Evolutionary conservation across 2,797 vertebrate species (phyloP).

Genomic region (Tokudaia muenninki): DNA sequence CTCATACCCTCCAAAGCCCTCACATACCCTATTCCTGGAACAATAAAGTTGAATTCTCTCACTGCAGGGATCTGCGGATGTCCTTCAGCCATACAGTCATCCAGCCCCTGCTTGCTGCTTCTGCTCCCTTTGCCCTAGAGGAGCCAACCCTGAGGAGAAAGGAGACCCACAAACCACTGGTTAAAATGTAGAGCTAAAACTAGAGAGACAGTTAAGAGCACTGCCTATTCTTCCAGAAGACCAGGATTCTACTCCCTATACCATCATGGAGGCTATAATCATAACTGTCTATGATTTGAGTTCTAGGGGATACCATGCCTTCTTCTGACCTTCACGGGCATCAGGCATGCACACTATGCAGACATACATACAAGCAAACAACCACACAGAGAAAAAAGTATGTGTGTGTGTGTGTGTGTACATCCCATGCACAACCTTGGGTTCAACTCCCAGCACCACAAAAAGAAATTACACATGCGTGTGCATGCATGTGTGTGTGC

Average conservation of each 20-base stretch:
- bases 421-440: no score
- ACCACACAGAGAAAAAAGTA: not conserved
- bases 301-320: not conserved
- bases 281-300: not conserved
- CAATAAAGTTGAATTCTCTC: not conserved
- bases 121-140: not conserved
- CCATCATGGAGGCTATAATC: not conserved
- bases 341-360: not conserved
- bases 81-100: not conserved
- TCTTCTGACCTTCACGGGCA: not conserved
- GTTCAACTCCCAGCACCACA: no score
- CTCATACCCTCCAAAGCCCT: not conserved
- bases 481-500: not conserved
- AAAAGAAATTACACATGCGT: no score
- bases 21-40: not conserved
- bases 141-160: not conserved
- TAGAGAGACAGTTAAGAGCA: not conserved
- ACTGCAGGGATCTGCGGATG: not conserved
- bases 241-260: not conserved
- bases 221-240: not conserved
- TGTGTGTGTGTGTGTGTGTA: no score
- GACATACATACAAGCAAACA: not conserved
- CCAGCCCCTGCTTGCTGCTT: not conserved
- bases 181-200: not conserved
- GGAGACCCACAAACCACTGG: not conserved